These are phyloP conservation scores for Acanthosepion esculentum DNA, from an alignment of 2,888 invertebrate genomes.

Conservation along the genomic window DNA sequence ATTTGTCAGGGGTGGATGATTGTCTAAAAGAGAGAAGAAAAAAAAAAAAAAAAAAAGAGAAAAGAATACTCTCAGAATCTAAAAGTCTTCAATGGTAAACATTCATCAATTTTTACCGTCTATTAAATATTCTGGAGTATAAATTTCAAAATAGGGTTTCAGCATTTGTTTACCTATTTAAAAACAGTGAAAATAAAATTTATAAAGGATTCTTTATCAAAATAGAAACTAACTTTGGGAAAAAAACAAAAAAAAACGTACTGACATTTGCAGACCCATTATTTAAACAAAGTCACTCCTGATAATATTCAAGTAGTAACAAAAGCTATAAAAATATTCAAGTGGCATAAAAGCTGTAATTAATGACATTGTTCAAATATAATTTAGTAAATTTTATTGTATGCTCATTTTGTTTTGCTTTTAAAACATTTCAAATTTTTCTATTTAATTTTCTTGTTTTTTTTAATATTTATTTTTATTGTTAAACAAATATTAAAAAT, in stretches of 20 bases:
- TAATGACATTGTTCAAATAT: not conserved
- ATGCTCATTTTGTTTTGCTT: not conserved
- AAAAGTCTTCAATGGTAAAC: not conserved
- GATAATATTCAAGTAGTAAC: not conserved
- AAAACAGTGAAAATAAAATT: too few relatives aligned
- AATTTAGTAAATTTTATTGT: not conserved
- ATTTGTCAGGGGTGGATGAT: constrained; percentile 40
- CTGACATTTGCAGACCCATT: too few relatives aligned
- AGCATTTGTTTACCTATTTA: too few relatives aligned
- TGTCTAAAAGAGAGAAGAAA: constrained; percentile 3
- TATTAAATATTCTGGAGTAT: not conserved
- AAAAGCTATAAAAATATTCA: not conserved
- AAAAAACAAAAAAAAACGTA: too few relatives aligned
- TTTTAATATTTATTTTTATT: too few relatives aligned
- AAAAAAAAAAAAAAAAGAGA: not conserved
- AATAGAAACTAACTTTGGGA: too few relatives aligned
- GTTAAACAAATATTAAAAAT: not conserved
- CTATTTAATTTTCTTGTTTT: too few relatives aligned
- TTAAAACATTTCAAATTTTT: too few relatives aligned
- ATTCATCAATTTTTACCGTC: not conserved
- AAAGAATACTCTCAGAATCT: not conserved
- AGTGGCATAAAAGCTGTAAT: not conserved
- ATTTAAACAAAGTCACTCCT: too few relatives aligned
- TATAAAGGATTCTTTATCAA: too few relatives aligned
- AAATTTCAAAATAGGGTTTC: too few relatives aligned